These are phyloP conservation scores for Dicaeum eximium DNA, from an alignment of 2,113 vertebrate species.

Conservation along the genomic window DNA sequence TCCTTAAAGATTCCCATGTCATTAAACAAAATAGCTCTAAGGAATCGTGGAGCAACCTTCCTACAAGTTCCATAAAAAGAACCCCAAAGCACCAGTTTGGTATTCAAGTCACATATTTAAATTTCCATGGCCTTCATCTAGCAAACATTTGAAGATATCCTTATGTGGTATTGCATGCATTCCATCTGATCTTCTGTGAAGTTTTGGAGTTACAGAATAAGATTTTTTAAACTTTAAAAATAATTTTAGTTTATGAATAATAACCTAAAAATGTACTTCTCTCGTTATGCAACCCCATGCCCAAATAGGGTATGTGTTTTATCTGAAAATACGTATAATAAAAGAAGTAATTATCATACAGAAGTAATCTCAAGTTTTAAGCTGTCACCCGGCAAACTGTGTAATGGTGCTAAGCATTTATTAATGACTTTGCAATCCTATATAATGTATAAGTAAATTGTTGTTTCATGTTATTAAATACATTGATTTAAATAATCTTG, in stretches of 20 bases:
- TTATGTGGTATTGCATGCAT: rapidly evolving
- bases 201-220: neutral
- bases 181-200: neutral
- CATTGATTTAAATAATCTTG: neutral
- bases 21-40: neutral
- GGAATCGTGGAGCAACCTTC: neutral
- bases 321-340: neutral
- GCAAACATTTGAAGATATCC: neutral
- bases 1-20: neutral
- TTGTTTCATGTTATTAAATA: neutral
- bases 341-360: neutral
- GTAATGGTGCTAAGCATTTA: neutral
- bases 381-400: neutral
- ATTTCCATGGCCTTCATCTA: neutral
- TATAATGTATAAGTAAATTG: neutral
- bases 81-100: neutral
- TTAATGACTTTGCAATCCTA: neutral
- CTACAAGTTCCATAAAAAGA: neutral
- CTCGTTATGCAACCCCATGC: rapidly evolving
- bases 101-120: neutral
- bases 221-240: neutral
- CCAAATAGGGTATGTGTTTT: neutral
- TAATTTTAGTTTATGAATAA: neutral
- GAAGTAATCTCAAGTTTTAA: neutral
- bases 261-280: neutral